Evolutionary conservation across 1,140 invertebrate genomes (phyloP).

Genomic region (Hyles vespertilio): DNA sequence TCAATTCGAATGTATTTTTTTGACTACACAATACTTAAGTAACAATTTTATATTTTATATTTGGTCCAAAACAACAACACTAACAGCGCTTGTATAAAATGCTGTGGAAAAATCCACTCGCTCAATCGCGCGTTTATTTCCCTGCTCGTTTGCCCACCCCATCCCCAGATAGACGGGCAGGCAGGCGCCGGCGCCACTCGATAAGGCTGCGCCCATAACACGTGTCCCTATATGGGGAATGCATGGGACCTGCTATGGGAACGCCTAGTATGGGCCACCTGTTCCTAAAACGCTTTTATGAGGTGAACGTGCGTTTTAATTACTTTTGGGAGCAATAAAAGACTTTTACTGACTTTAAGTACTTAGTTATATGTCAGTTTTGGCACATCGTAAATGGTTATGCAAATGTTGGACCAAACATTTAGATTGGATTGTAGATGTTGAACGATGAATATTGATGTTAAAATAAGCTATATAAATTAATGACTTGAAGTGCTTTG

Average conservation of each 20-base stretch:
- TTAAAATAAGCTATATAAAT: no score
- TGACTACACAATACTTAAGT: background rate
- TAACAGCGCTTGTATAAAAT: background rate
- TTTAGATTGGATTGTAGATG: no score
- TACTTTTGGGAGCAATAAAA: slow-evolving; percentile 13
- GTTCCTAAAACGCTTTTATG: slow-evolving; percentile 54
- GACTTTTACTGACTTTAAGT: slow-evolving; percentile 14
- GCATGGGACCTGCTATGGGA: slow-evolving; percentile 49
- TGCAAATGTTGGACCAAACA: no score
- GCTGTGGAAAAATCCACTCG: background rate
- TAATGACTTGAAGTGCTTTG: no score
- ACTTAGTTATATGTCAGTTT: background rate
- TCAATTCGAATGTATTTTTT: no score
- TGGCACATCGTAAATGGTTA: slow-evolving; percentile 1
- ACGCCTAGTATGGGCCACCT: slow-evolving; percentile 39
- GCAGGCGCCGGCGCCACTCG: slow-evolving; percentile 58
- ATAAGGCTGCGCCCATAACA: slow-evolving; percentile 53
- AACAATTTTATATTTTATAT: background rate
- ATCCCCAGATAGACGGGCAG: slow-evolving; percentile 31
- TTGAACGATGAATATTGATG: no score
- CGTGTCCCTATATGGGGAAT: slow-evolving; percentile 41
- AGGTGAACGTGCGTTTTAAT: slow-evolving; percentile 33
- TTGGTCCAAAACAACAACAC: background rate
- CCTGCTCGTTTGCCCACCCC: slow-evolving; percentile 26
- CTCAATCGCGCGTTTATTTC: slow-evolving; percentile 11